Percentiles rank a stretch among this genome's conserved stretches.
phyloP scores from a whole-genome alignment of 2,797 vertebrate species.

The Morus bassanus region DNA sequence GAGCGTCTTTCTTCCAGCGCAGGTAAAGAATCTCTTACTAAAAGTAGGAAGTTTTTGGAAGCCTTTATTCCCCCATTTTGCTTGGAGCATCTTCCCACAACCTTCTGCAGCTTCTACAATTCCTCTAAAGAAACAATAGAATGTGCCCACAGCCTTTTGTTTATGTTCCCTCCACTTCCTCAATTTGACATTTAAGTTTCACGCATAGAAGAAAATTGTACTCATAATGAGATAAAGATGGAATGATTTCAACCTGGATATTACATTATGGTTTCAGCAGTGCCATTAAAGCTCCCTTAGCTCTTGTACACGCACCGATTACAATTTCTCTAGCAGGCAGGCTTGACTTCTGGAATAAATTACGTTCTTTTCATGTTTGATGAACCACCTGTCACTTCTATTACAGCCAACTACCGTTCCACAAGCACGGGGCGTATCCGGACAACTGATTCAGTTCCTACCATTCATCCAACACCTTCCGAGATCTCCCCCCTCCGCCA shows the following conservation, averaged over 20 bases:
- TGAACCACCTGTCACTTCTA: neutral
- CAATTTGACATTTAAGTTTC: neutral
- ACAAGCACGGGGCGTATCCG: rapidly evolving
- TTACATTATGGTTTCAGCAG: slow-evolving; percentile 2
- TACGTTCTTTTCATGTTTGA: neutral
- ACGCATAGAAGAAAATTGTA: neutral
- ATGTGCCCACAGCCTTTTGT: neutral
- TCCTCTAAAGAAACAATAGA: neutral
- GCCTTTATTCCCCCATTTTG: neutral
- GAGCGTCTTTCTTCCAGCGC: neutral
- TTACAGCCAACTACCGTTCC: neutral
- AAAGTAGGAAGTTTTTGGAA: neutral
- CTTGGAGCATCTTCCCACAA: neutral
- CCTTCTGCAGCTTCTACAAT: neutral
- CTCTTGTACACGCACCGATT: neutral
- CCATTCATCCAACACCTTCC: neutral
- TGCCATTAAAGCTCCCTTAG: slow-evolving; percentile 35
- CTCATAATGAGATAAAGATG: slow-evolving; percentile 48
- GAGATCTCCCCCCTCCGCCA: rapidly evolving
- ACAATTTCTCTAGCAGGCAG: neutral
- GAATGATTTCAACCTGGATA: slow-evolving; percentile 39
- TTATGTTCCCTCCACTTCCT: neutral
- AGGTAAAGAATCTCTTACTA: neutral
- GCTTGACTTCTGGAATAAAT: neutral
- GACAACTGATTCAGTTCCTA: neutral